Evolutionary conservation across 1,140 invertebrate species (phyloP), one percentile per base, ranked within the genome.

Genomic region (Zophobas morio): DNA sequence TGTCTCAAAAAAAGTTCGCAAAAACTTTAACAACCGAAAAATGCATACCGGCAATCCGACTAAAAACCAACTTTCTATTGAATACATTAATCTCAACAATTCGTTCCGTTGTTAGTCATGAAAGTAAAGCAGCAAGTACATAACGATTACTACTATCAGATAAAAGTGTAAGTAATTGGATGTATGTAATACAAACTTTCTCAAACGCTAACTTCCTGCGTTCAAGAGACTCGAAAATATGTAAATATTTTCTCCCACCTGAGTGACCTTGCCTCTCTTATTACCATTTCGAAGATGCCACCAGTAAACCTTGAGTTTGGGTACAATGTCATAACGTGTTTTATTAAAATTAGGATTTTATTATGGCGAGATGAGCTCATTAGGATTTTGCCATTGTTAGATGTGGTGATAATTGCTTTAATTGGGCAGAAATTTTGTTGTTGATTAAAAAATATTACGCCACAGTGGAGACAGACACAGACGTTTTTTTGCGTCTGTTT

Each of bases 301-400:
- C 54, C 54, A 33, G 54, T 57, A 35, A 35, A 1, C 54, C 54
- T 57, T 57, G 54, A 57, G 34, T 35, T 34, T 57, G 20, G 34
- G 42, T 8, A 46, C 42, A 46, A 46, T 46, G 33, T 51, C n/a
- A 20, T 57, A 57, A 20, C 20, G 54, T 33, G 20, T 34, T 57
- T 57, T 57, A 57, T 57, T 20, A 57, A 57, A 57, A 57, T 57
- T n/a, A 51, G 49, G 33, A 51, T 20, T 32, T 51, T 51, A 51
- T 20, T 20, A 51, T 51, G n/a, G 33, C 33, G 49, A 51, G 49
- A 51, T 20, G 8, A 51, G 49, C 49, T 51, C 49, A 51, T 6
- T 51, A 51, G 49, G 8, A 46, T 4, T 46, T 46, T 46, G 20
- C 20, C 20, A 20, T 46, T 8, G 8, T 46, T 46, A 3, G 8